These are phyloP conservation scores for Artibeus jamaicensis DNA, from an alignment of 2,797 vertebrate genomes.

Conservation along the genomic window DNA sequence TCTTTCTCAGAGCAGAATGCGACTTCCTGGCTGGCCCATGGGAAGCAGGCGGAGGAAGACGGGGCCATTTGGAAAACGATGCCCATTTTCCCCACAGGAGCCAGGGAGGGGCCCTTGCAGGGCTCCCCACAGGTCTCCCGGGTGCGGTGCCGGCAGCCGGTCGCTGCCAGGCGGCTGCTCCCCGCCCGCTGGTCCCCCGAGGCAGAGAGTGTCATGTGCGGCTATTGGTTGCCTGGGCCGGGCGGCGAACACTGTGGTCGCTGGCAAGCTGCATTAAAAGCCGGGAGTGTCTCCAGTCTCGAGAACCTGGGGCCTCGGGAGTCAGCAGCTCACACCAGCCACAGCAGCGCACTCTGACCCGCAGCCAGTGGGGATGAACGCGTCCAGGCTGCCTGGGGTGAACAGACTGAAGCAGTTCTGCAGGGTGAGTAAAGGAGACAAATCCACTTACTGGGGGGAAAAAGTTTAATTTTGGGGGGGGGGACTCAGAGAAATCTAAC, in stretches of 20 bases:
- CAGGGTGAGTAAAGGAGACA: constrained; percentile 89
- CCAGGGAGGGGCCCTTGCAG: constrained; percentile 46
- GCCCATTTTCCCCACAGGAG: background rate
- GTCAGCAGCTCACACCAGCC: constrained; percentile 58
- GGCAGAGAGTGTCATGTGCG: constrained; percentile 73
- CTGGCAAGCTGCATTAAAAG: constrained; percentile 86
- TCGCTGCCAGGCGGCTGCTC: constrained; percentile 57
- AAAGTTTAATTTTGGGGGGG: background rate
- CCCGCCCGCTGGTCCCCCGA: constrained; percentile 71
- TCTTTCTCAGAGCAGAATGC: constrained; percentile 44
- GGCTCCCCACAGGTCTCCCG: background rate
- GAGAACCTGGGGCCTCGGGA: constrained; percentile 78
- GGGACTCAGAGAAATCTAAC: background rate
- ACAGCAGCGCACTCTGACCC: constrained; percentile 58
- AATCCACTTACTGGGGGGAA: background rate
- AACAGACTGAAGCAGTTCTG: constrained; percentile 91
- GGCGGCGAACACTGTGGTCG: constrained; percentile 83
- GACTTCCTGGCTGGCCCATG: background rate
- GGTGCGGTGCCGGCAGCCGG: constrained; percentile 65
- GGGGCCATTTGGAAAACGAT: constrained; percentile 23
- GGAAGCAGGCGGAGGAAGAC: constrained; percentile 11
- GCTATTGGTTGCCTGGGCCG: constrained; percentile 85
- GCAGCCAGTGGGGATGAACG: constrained; percentile 85
- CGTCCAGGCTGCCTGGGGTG: constrained; percentile 88
- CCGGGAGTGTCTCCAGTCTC: constrained; percentile 88